phyloP scores from a whole-genome alignment of 2,113 vertebrate genomes.

The Melanerpes formicivorus region DNA sequence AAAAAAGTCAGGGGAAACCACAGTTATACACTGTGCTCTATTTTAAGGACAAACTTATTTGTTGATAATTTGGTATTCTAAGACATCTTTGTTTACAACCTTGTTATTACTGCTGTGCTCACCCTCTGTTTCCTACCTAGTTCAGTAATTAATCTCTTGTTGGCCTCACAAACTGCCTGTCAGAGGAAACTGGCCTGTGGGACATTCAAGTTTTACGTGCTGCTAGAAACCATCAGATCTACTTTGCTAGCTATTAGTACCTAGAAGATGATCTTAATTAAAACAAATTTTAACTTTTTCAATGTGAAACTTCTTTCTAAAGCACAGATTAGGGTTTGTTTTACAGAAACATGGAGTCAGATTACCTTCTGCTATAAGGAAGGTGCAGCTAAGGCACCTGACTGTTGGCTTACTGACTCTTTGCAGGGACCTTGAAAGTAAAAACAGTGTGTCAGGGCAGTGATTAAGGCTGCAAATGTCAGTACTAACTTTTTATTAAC shows the following conservation, averaged over 20 bases:
- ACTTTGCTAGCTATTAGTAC: neutral
- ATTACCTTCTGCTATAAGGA: neutral
- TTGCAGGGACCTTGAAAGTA: neutral
- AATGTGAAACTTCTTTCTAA: neutral
- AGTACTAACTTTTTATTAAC: neutral
- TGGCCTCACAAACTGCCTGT: neutral
- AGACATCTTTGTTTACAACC: neutral
- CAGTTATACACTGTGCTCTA: neutral
- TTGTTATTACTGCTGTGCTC: neutral
- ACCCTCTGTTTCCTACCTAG: neutral
- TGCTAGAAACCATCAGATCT: neutral
- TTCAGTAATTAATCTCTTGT: neutral
- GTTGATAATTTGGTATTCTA: neutral
- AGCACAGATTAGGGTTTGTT: neutral
- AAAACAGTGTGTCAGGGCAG: neutral
- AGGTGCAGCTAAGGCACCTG: neutral
- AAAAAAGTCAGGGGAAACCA: neutral
- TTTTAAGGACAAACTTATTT: neutral
- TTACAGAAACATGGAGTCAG: neutral
- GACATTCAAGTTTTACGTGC: neutral
- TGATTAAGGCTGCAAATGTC: neutral
- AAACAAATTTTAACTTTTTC: neutral
- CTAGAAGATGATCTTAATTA: neutral
- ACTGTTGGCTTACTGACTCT: neutral
- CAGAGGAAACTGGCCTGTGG: neutral